Conservation (phyloP, 2,113 vertebrate genomes). For the Psilopsiagon aymara region DNA sequence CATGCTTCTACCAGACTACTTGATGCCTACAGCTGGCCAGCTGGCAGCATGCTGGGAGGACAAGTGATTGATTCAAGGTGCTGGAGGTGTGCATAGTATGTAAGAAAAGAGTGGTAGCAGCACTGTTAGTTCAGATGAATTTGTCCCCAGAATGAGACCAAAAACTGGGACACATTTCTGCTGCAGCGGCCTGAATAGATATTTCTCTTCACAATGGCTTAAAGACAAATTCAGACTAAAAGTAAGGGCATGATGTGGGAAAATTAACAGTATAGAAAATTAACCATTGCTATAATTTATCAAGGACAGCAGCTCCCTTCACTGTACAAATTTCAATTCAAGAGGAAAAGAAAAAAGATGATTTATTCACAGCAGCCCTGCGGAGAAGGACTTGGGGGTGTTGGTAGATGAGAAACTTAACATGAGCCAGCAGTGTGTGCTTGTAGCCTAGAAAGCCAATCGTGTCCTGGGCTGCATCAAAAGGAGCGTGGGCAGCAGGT, state of each 20-base stretch:
- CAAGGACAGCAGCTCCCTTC: background rate
- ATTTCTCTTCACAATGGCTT: background rate
- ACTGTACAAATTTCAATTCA: background rate
- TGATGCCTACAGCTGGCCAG: background rate
- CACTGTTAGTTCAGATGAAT: background rate
- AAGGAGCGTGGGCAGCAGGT: too few relatives aligned
- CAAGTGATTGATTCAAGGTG: background rate
- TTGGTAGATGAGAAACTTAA: too few relatives aligned
- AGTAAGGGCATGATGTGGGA: background rate
- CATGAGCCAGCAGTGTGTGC: too few relatives aligned
- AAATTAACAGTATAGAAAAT: background rate
- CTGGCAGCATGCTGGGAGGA: background rate
- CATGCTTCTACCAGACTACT: background rate
- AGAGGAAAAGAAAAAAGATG: background rate
- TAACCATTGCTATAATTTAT: constrained; percentile 7
- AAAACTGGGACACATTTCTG: background rate
- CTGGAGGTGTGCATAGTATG: background rate
- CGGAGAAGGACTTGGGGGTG: too few relatives aligned
- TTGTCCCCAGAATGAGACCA: background rate
- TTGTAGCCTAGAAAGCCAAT: too few relatives aligned
- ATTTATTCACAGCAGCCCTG: too few relatives aligned
- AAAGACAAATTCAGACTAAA: constrained; percentile 31
- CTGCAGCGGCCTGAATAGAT: background rate
- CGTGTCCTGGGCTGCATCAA: too few relatives aligned
- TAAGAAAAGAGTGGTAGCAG: background rate